A percentile compares a stretch with the other conserved stretches of the same genome.
phyloP scores from a whole-genome alignment of 2,888 invertebrate genomes.

The Sphaeridia pumilis region DNA sequence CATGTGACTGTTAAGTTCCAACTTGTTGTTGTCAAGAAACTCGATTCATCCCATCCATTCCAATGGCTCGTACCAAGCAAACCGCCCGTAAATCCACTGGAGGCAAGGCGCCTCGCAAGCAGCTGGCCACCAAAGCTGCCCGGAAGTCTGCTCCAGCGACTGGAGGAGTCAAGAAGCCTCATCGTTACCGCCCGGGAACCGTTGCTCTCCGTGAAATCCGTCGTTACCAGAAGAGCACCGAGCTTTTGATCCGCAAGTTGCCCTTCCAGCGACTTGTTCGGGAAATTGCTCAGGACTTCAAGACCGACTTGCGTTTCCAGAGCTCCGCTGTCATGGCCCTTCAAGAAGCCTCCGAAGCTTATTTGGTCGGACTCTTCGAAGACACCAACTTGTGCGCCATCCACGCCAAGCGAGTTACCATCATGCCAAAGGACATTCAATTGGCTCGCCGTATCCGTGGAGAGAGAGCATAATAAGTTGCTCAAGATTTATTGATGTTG shows the following conservation, averaged over 20 bases:
- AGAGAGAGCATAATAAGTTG: constrained; percentile 88
- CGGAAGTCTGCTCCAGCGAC: constrained; percentile 82
- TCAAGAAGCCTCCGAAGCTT: constrained; percentile 43
- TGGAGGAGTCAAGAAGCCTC: constrained; percentile 91
- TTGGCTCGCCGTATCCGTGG: constrained; percentile 92
- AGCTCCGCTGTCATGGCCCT: constrained; percentile 87
- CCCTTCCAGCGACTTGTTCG: too few species aligned
- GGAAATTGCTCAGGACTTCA: constrained; percentile 96
- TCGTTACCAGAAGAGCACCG: constrained; percentile 92
- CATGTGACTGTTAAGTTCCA: too few species aligned
- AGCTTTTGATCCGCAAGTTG: constrained; percentile 86
- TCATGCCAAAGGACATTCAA: constrained; percentile 97
- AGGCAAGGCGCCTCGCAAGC: constrained; percentile 93
- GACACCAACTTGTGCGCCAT: constrained; percentile 97
- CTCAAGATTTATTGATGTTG: too few species aligned
- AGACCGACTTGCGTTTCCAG: constrained; percentile 91
- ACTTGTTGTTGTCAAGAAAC: too few species aligned
- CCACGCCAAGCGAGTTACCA: constrained; percentile 92
- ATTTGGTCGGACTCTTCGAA: constrained; percentile 71
- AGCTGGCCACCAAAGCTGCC: constrained; percentile 83
- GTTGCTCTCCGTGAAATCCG: constrained; percentile 94
- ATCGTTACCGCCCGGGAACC: constrained; percentile 93
- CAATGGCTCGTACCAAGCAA: constrained; percentile 11
- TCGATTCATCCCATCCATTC: too few species aligned
- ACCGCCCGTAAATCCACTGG: constrained; percentile 52